These are phyloP conservation scores for Phrynocephalus forsythii DNA, from an alignment of 2,797 vertebrate species.

Conservation along the genomic window DNA sequence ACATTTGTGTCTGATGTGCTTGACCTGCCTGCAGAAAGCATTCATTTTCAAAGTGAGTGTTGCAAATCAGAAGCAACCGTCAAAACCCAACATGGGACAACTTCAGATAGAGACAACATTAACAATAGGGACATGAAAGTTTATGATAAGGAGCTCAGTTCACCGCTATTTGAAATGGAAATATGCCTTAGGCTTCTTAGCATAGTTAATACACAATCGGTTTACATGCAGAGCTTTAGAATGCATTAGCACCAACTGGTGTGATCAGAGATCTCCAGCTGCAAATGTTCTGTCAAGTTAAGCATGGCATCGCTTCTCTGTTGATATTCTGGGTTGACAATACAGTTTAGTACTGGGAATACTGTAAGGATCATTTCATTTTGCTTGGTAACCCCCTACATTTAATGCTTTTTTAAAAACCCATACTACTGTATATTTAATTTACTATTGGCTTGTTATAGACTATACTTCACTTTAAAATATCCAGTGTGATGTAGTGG, in stretches of 20 bases:
- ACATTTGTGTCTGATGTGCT: neutral
- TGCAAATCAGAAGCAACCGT: neutral
- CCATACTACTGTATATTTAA: neutral
- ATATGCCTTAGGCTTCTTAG: neutral
- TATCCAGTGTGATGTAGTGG: neutral
- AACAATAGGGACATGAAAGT: constrained; percentile 6
- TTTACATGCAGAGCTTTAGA: neutral
- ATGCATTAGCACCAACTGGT: neutral
- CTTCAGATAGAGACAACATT: neutral
- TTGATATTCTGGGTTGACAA: neutral
- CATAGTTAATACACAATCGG: constrained; percentile 12
- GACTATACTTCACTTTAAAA: neutral
- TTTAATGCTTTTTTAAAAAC: neutral
- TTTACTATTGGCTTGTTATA: neutral
- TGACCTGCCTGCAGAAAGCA: neutral
- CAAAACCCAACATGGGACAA: neutral
- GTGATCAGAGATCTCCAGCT: neutral
- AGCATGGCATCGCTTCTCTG: neutral
- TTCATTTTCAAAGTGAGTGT: neutral
- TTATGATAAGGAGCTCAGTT: neutral
- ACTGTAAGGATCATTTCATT: neutral
- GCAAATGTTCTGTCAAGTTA: neutral
- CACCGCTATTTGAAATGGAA: neutral
- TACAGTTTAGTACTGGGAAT: neutral
- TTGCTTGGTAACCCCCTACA: neutral